Evolutionary conservation across 2,113 vertebrate species (phyloP), one percentile per base, ranked within the genome.

Genomic region (Benitochromis conjunctus): DNA sequence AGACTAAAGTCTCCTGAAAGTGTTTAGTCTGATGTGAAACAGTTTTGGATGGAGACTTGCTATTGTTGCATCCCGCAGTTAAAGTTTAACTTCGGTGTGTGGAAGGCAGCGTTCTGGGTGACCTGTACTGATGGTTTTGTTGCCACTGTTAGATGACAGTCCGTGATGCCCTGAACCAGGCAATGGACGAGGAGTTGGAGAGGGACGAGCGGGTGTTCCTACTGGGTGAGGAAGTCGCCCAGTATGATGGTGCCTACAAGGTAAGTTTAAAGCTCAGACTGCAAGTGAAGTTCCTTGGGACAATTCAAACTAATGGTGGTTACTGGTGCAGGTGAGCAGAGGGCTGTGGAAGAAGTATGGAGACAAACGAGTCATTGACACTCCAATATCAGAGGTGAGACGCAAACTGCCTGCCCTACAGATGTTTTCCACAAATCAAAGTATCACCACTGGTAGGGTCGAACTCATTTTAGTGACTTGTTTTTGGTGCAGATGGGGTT

Each of bases 201-300:
- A 93, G 98, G 90, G 99, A 99, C 24, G 99, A 99, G 88, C 95
- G 94, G 2, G 98, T 99, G 5, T 99, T 99, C 86, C 93, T 99
- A 34, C 92, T 99, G 46, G 99, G 99, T 2, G 99, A 99, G 94
- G 99, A 99, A 94, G 99, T 99, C 54, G 99, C 98, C 3, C 99
- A 99, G 92, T 99, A 99, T n/a, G 99, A 99, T 5, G 99, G 99
- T 0, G 98, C 99, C 51, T 99, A 99, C 95, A 99, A 99, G 97
- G 99, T 99, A 86, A 71, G 90, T 2, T 4, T 66, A 18, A 58
- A 2, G 0, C 4, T 38, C 7, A 19, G 41, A 24, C 9, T 55
- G 14, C n/a, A 18, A 26, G 56, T 19, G 16, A 48, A 29, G 26
- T 3, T 60, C 56, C 9, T 29, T 1, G 24, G 36, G 51, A 62